phyloP scores from a whole-genome alignment of 2,113 vertebrate species.

The Mus pahari region DNA sequence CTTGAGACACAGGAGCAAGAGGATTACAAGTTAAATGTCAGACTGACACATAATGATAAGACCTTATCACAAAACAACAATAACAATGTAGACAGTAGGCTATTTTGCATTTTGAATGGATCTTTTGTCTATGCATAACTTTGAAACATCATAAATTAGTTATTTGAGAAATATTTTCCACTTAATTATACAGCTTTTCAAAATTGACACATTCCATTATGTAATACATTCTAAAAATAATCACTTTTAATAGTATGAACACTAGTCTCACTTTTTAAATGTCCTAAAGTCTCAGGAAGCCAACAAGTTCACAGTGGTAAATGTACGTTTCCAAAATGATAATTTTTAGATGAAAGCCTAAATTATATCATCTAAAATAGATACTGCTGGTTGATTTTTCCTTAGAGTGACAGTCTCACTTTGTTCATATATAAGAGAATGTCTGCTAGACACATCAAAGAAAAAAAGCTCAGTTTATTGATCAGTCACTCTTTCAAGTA shows the following conservation, averaged over 20 bases:
- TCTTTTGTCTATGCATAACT: not conserved
- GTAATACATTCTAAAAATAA: not conserved
- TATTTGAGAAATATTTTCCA: conserved; percentile 10
- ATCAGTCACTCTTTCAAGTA: conserved; percentile 29
- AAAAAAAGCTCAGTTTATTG: not conserved
- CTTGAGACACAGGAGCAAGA: not conserved
- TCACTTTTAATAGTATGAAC: not conserved
- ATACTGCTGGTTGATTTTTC: not conserved
- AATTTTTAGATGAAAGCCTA: conserved; percentile 6
- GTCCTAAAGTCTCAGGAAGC: not conserved
- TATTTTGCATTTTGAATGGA: not conserved
- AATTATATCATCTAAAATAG: not conserved
- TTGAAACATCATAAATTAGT: not conserved
- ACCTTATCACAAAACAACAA: not conserved
- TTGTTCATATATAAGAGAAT: conserved; percentile 34
- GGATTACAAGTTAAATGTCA: not conserved
- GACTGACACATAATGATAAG: not conserved
- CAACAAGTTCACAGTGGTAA: not conserved
- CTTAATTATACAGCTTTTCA: not conserved
- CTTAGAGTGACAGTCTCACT: not conserved
- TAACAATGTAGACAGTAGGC: not conserved
- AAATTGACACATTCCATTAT: not conserved
- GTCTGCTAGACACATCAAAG: not conserved
- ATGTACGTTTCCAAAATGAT: not conserved
- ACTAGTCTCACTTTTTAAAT: not conserved